These are phyloP conservation scores for Brachyalestes nurse DNA, from an alignment of 2,797 vertebrate species.

Conservation along the genomic window DNA sequence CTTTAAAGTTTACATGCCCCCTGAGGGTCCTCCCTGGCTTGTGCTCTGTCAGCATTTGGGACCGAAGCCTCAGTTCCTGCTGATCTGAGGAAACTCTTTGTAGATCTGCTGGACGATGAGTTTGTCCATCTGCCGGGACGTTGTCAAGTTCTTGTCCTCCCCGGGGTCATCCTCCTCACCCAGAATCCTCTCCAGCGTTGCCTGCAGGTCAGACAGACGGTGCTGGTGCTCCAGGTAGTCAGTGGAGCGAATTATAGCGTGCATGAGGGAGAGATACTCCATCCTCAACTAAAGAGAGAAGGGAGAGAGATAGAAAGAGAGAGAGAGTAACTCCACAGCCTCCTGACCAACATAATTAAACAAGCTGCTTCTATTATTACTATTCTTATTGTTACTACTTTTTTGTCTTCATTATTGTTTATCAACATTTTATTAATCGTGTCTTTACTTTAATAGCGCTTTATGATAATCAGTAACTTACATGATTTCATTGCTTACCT, in stretches of 20 bases:
- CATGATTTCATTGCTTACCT: no score
- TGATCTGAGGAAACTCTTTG: slow-evolving; percentile 91
- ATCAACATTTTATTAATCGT: no score
- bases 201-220: slow-evolving; percentile 89
- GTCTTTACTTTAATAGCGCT: no score
- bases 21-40: background rate
- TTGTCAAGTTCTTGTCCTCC: slow-evolving; percentile 75
- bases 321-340: no score
- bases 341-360: no score
- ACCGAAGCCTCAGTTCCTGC: slow-evolving; percentile 57
- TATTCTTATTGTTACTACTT: no score
- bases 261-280: slow-evolving; percentile 98
- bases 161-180: slow-evolving; percentile 80
- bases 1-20: background rate
- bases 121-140: slow-evolving; percentile 95
- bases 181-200: slow-evolving; percentile 89
- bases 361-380: no score
- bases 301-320: no score
- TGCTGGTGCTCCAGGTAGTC: slow-evolving; percentile 94
- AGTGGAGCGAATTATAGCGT: slow-evolving; percentile 91
- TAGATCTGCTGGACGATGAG: slow-evolving; percentile 93
- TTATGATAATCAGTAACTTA: no score
- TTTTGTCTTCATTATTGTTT: no score
- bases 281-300: slow-evolving; percentile 84
- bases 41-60: background rate